Conservation (phyloP, 1,140 invertebrate species). For the Pseudachorutes palmiensis region DNA sequence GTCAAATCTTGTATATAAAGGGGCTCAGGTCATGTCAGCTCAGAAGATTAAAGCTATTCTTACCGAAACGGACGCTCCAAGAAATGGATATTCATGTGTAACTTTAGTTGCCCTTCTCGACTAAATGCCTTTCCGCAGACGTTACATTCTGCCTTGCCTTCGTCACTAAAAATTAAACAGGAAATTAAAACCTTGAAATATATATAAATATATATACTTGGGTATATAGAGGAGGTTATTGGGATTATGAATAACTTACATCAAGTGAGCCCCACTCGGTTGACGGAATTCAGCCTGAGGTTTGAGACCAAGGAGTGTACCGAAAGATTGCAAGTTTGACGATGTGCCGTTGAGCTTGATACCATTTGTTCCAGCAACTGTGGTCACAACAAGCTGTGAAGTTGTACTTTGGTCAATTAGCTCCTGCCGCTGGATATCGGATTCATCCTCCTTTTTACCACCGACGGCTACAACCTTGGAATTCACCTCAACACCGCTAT, state of each 20-base stretch:
- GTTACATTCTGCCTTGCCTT: constrained; percentile 71
- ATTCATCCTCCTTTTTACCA: background rate
- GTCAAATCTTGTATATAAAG: too few species aligned
- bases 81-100: constrained; percentile 94
- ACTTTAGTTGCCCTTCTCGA: constrained; percentile 75
- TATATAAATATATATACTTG: background rate
- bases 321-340: constrained; percentile 17
- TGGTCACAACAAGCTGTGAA: background rate
- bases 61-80: constrained; percentile 88
- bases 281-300: constrained; percentile 38
- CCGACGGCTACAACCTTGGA: background rate
- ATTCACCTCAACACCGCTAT: background rate
- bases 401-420: too few species aligned
- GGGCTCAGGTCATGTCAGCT: too few species aligned
- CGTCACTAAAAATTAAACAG: constrained; percentile 48
- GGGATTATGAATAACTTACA: constrained; percentile 30
- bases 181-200: background rate
- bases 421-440: background rate
- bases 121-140: constrained; percentile 86
- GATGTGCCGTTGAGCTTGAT: background rate
- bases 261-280: constrained; percentile 34
- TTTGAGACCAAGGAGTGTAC: constrained; percentile 16
- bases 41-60: too few species aligned
- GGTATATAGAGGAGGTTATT: constrained; percentile 5
- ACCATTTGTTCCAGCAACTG: background rate